Conservation (phyloP, 2,888 invertebrate genomes). For the Himalopsyche japonica region DNA sequence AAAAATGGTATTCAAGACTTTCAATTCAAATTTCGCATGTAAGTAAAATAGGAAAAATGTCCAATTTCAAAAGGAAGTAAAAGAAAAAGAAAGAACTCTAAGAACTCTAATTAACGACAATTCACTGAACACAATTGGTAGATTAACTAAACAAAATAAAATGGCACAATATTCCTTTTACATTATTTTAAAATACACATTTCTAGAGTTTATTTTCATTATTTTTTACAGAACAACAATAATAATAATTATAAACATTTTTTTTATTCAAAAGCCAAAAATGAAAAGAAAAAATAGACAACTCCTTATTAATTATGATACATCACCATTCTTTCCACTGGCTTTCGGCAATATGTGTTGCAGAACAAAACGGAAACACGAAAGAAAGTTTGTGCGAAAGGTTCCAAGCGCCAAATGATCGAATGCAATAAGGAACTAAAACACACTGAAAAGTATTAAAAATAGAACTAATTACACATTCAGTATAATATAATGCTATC, state of each 20-base stretch:
- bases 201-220: not conserved
- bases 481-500: too few relatives aligned
- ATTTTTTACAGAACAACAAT: not conserved
- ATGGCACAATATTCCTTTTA: not conserved
- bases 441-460: too few relatives aligned
- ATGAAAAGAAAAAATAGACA: not conserved
- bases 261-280: not conserved
- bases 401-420: not conserved
- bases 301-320: not conserved
- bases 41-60: not conserved
- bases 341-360: not conserved
- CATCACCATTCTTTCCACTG: not conserved
- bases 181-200: not conserved
- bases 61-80: not conserved
- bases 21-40: not conserved
- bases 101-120: not conserved
- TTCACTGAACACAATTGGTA: constrained; percentile 2
- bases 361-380: not conserved
- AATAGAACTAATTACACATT: too few relatives aligned
- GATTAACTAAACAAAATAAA: not conserved
- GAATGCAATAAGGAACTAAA: not conserved
- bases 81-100: not conserved
- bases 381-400: not conserved
- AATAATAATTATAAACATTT: not conserved
- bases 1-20: too few relatives aligned